Percentiles rank a stretch among this genome's conserved stretches.
These are phyloP conservation scores for Limanda limanda DNA, from an alignment of 2,113 vertebrate species.

Conservation along the genomic window DNA sequence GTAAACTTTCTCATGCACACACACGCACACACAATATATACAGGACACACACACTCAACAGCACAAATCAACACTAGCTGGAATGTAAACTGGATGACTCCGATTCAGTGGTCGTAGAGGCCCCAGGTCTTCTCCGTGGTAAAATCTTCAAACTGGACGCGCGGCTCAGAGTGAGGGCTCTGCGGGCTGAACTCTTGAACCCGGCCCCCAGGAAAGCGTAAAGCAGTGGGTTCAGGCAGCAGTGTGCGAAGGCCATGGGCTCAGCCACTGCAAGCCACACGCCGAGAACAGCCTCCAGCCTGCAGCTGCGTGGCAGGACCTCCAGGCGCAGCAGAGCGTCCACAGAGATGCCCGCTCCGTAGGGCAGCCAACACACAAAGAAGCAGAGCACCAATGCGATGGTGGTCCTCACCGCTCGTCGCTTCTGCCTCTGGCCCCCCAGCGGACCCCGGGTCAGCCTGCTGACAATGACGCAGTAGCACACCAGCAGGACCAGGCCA, in stretches of 20 bases:
- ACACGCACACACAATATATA: slow-evolving; percentile 27
- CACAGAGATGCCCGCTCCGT: slow-evolving; percentile 90
- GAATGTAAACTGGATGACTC: slow-evolving; percentile 99
- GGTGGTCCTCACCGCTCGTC: slow-evolving; percentile 94
- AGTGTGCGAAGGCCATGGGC: slow-evolving; percentile 95
- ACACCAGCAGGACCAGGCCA: slow-evolving; percentile 92
- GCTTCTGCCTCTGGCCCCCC: slow-evolving; percentile 94
- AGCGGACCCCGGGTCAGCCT: slow-evolving; percentile 92
- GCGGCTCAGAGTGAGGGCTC: slow-evolving; percentile 90
- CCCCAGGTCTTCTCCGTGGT: slow-evolving; percentile 89
- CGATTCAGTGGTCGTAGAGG: slow-evolving; percentile 96
- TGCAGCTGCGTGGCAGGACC: slow-evolving; percentile 87
- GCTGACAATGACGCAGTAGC: slow-evolving; percentile 96
- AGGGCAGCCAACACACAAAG: slow-evolving; percentile 97
- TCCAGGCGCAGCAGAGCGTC: slow-evolving; percentile 90
- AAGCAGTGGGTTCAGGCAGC: slow-evolving; percentile 96
- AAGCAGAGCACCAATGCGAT: slow-evolving; percentile 95
- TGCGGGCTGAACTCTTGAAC: slow-evolving; percentile 96
- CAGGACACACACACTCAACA: slow-evolving; percentile 21
- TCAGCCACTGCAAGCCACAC: slow-evolving; percentile 93
- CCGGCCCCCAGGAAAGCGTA: slow-evolving; percentile 97
- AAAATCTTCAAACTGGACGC: slow-evolving; percentile 96
- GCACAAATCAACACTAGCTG: slow-evolving; percentile 81
- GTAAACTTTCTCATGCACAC: slow-evolving; percentile 7
- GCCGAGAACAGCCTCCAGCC: slow-evolving; percentile 84